Conservation (phyloP, 2,888 invertebrate species). For the Sminthurinus aureus region DNA sequence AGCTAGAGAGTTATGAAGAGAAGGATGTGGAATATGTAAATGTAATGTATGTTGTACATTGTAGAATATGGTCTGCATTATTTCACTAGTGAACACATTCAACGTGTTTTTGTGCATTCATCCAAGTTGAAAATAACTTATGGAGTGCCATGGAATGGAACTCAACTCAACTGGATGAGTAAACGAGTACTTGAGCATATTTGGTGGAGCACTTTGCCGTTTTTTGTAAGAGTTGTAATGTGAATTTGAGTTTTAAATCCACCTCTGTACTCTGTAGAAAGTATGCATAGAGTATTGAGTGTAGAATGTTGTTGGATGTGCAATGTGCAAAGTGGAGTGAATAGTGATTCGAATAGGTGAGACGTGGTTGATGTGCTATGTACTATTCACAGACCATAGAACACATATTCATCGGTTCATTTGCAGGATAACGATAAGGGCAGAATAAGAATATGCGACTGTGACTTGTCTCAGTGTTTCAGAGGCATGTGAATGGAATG, state of each 20-base stretch:
- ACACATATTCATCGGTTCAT: conserved; percentile 1
- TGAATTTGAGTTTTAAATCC: too few species aligned
- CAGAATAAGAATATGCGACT: neutral
- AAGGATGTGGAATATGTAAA: too few species aligned
- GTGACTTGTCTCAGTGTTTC: neutral
- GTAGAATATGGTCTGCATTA: neutral
- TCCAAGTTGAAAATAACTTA: neutral
- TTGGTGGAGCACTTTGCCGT: too few species aligned
- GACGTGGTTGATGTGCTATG: neutral
- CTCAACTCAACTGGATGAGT: neutral
- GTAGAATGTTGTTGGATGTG: too few species aligned
- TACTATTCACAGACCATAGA: neutral
- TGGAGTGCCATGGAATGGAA: neutral
- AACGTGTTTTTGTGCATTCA: neutral
- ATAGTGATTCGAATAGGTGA: neutral
- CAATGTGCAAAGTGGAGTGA: too few species aligned
- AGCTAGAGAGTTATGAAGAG: neutral
- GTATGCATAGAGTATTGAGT: too few species aligned
- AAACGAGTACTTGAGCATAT: too few species aligned
- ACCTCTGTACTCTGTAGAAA: too few species aligned
- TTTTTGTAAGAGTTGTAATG: too few species aligned
- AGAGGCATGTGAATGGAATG: neutral
- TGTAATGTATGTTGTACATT: too few species aligned
- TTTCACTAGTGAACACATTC: neutral
- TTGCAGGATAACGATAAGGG: neutral